Base-by-base conservation (phyloP, 2,797 vertebrate species). In the Aulostomus chinensis region DNA sequence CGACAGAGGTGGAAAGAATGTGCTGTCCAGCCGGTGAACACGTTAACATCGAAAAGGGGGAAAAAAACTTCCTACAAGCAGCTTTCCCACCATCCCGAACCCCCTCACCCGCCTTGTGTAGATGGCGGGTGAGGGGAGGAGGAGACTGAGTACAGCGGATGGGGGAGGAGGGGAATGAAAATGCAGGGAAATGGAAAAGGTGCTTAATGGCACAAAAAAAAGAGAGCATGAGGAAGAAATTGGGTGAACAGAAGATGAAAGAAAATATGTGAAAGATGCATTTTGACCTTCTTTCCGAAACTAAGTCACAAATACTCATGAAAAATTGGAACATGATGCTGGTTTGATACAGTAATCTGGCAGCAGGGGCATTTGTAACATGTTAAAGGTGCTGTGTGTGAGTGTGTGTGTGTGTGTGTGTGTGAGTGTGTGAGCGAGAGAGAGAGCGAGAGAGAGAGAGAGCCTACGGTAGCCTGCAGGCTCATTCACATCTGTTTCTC, bases 1-100 rank as follows among this genome's bases (percentile, higher is more conserved):
- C 63, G 69, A 80, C 71, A 74, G 84, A 89, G 85, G 83, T 88
- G 88, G 89, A 91, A 91, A 85, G 88, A 90, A 90, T 91, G 84
- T 75, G 78, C 80, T 74, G 76, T 84, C 82, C 89, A 89, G 89
- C 85, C 85, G 88, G 83, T 85, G 85, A 90, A 89, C 85, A 89
- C 84, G 84, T 91, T 91, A 89, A 78, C 77, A 53, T 52, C 18
- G 61, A 65, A 11, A 24, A 15, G 33, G 11, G 66, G 46, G 54
- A 15, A 47, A 56, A 68, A 58, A 64, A 62, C 70, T 65, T 81
- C 81, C 76, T 80, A 80, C 81, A 80, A 62, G 78, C 72, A 68
- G 73, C 67, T 78, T 80, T 83, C 85, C 80, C 85, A 84, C 75
- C 78, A 26, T 60, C 68, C 68, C 50, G 13, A 30, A 38, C 59